Conservation (phyloP, 2,113 vertebrate genomes). For the Cisticola juncidis region DNA sequence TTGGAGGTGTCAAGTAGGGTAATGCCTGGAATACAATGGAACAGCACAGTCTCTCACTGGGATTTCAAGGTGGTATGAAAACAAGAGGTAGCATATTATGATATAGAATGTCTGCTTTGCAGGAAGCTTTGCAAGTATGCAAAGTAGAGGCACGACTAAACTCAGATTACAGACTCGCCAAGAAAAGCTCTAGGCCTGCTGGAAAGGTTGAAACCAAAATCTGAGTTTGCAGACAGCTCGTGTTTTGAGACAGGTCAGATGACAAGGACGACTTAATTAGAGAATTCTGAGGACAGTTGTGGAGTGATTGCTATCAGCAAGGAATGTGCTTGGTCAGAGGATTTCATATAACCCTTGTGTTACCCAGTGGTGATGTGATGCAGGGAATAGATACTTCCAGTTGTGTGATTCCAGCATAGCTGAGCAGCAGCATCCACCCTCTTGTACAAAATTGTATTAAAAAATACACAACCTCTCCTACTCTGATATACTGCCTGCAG, state of each 20-base stretch:
- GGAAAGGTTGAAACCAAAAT: conserved; percentile 15
- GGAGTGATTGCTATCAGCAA: neutral
- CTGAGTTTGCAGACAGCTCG: neutral
- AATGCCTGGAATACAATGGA: neutral
- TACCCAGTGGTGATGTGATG: neutral
- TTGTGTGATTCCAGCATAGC: neutral
- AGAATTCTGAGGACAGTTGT: neutral
- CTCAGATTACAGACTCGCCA: neutral
- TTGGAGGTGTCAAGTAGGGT: neutral
- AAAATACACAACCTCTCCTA: neutral
- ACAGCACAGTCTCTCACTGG: neutral
- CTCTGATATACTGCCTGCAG: neutral
- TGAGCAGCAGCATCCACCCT: neutral
- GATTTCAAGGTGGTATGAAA: neutral
- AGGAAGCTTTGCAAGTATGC: neutral
- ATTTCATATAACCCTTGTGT: neutral
- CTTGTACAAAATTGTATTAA: neutral
- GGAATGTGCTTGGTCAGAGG: neutral
- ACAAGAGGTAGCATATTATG: neutral
- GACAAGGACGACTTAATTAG: neutral
- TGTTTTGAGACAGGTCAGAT: conserved; percentile 6
- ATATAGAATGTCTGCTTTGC: neutral
- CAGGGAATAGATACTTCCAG: neutral
- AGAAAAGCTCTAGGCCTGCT: neutral
- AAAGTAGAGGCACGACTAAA: neutral